phyloP scores from a whole-genome alignment of 2,797 vertebrate genomes.

The Ispidina picta region DNA sequence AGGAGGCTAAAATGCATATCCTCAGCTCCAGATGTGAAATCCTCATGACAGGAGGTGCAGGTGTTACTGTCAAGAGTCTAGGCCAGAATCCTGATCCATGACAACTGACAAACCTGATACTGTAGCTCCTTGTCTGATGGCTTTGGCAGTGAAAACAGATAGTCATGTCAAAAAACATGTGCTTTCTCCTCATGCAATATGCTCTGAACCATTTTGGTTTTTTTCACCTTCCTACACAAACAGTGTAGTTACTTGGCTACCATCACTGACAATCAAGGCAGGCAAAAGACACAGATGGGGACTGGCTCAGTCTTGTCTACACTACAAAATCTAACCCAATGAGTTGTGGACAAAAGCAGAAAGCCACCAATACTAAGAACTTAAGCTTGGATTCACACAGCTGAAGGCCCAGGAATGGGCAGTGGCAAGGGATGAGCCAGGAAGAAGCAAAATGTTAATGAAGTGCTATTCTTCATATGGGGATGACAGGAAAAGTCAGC shows the following conservation, averaged over 20 bases:
- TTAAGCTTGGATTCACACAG: neutral
- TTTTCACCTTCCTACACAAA: neutral
- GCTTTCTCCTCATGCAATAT: neutral
- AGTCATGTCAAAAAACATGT: fast-evolving
- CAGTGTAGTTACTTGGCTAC: fast-evolving
- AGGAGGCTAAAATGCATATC: neutral
- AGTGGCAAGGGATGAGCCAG: too few relatives aligned
- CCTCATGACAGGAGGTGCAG: fast-evolving
- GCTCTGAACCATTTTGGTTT: neutral
- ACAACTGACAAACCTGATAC: neutral
- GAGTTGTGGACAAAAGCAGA: neutral
- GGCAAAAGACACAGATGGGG: neutral
- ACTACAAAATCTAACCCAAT: fast-evolving
- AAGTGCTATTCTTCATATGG: too few relatives aligned
- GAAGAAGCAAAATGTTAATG: too few relatives aligned
- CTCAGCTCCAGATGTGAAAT: neutral
- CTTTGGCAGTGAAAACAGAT: neutral
- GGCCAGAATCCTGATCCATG: neutral
- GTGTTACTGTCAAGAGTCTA: neutral
- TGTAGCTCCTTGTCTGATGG: neutral
- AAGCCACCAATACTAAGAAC: neutral
- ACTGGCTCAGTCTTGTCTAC: neutral
- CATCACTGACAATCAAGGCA: neutral
- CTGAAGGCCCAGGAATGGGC: too few relatives aligned
- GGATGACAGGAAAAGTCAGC: too few relatives aligned